Percentiles rank a stretch among this genome's conserved stretches.
These are phyloP conservation scores for Xenops minutus DNA, from an alignment of 2,797 vertebrate species.

Conservation along the genomic window DNA sequence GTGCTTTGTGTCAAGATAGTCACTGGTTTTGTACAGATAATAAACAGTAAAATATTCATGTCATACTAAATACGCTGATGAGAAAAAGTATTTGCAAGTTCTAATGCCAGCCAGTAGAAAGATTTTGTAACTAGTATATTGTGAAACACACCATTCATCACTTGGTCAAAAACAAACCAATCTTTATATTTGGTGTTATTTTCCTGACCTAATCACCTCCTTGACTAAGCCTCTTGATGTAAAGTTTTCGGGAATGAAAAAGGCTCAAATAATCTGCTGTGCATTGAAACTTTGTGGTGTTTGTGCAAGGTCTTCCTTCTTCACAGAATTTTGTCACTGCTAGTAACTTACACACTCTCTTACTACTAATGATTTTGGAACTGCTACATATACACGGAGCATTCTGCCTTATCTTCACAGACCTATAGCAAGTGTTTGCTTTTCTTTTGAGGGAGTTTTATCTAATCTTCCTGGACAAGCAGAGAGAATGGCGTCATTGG, in stretches of 20 bases:
- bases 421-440: not conserved
- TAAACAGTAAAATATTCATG: not conserved
- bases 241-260: not conserved
- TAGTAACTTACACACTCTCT: not conserved
- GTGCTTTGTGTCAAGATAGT: not conserved
- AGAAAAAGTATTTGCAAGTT: not conserved
- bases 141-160: not conserved
- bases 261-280: not conserved
- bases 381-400: accelerated
- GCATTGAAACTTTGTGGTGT: not conserved
- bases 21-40: not conserved
- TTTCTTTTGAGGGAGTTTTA: not conserved
- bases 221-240: not conserved
- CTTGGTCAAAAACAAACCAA: not conserved
- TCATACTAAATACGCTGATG: not conserved
- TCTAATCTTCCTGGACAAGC: not conserved
- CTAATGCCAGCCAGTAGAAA: not conserved
- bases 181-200: not conserved
- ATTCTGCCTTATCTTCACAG: not conserved
- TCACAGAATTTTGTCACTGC: not conserved
- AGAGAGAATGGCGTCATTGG: not conserved
- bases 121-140: not conserved
- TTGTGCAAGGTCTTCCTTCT: not conserved
- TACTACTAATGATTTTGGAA: not conserved
- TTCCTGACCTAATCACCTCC: not conserved